Evolutionary conservation across 2,797 vertebrate genomes (phyloP).

Genomic region (Enteromius afrohamiltoni): DNA sequence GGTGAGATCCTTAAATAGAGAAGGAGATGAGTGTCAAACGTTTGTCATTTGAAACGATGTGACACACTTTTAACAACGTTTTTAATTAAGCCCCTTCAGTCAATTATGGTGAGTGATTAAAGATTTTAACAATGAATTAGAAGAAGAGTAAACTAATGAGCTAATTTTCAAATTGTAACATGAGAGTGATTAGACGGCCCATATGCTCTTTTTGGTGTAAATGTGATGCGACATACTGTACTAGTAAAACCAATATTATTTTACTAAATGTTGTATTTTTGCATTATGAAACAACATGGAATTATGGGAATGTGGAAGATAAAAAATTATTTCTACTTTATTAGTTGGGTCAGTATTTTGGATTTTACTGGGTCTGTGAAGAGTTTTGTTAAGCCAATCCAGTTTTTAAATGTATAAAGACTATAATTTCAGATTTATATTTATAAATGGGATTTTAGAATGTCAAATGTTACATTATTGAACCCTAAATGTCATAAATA

Average conservation of each 20-base stretch:
- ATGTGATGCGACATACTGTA: background rate
- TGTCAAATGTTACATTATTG: background rate
- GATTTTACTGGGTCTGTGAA: background rate
- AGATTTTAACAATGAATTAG: constrained; percentile 28
- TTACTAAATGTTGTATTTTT: background rate
- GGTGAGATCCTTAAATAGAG: background rate
- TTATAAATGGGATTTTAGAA: background rate
- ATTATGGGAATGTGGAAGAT: background rate
- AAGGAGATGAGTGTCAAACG: background rate
- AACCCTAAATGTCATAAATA: background rate
- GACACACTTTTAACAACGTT: background rate
- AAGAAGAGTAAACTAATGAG: constrained; percentile 26
- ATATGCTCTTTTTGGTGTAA: background rate
- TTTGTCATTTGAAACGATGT: constrained; percentile 11
- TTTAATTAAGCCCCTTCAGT: constrained; percentile 30
- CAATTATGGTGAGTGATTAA: constrained; percentile 37
- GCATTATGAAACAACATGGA: background rate
- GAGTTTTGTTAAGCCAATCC: background rate
- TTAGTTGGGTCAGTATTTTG: background rate
- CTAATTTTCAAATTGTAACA: constrained; percentile 14
- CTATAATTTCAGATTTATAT: background rate
- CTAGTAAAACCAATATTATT: background rate
- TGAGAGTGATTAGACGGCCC: constrained; percentile 8
- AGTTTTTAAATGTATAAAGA: background rate
- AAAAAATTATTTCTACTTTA: background rate